These are phyloP conservation scores for Diceros bicornis DNA, from an alignment of 2,797 vertebrate species.

Conservation along the genomic window DNA sequence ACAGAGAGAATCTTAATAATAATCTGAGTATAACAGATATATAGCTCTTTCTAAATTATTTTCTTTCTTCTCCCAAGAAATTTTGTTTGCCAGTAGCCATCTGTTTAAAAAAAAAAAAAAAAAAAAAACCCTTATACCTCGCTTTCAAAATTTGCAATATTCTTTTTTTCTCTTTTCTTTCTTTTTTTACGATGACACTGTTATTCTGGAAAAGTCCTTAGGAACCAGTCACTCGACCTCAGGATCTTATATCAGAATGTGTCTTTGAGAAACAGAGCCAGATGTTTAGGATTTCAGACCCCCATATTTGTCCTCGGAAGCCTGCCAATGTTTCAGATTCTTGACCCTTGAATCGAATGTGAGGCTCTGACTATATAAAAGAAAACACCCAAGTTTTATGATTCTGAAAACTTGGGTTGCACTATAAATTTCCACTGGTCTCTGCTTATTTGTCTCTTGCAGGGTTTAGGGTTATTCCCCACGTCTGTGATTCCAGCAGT, in stretches of 20 bases:
- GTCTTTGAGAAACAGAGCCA: constrained; percentile 67
- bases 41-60: constrained; percentile 78
- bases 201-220: constrained; percentile 78
- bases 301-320: constrained; percentile 70
- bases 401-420: not conserved
- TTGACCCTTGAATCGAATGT: constrained; percentile 72
- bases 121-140: not conserved
- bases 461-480: constrained; percentile 37
- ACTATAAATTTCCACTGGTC: constrained; percentile 26
- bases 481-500: not conserved
- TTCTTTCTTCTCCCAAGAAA: constrained; percentile 81
- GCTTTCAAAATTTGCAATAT: not conserved
- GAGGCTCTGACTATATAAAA: constrained; percentile 63
- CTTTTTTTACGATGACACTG: not conserved
- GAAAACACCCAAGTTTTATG: constrained; percentile 61
- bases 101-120: constrained; percentile 32
- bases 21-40: constrained; percentile 49
- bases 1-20: constrained; percentile 59
- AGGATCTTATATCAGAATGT: not conserved
- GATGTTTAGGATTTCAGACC: constrained; percentile 72
- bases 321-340: constrained; percentile 64
- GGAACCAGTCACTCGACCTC: constrained; percentile 30
- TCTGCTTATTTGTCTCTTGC: constrained; percentile 42
- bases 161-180: not conserved
- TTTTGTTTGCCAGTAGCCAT: constrained; percentile 77